phyloP scores from a whole-genome alignment of 30 jellyfish, hydroid and myxozoan genomes.

The Mastigias papua region DNA sequence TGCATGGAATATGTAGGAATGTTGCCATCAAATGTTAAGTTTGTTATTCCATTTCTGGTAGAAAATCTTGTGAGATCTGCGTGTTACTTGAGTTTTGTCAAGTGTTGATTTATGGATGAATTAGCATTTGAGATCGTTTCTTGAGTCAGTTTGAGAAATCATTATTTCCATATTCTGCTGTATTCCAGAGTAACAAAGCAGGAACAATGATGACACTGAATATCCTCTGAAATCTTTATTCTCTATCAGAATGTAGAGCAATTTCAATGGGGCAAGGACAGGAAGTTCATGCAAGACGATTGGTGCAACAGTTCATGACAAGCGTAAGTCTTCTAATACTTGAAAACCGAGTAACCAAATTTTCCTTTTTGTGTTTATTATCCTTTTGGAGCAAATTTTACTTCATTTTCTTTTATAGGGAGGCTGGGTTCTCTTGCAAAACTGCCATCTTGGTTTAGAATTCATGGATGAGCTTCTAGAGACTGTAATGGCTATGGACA shows the following conservation, averaged over 20 bases:
- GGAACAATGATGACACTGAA: background rate
- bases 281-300: slow-evolving; percentile 94
- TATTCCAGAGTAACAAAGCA: no score
- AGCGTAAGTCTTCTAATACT: slow-evolving; percentile 57
- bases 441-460: slow-evolving; percentile 96
- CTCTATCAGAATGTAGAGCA: slow-evolving; percentile 90
- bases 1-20: background rate
- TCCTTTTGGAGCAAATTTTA: background rate
- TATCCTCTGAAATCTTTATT: no score
- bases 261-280: slow-evolving; percentile 99
- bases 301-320: slow-evolving; percentile 88
- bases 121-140: no score
- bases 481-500: slow-evolving; percentile 69
- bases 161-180: no score
- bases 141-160: no score
- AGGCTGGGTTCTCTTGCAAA: slow-evolving; percentile 97
- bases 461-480: slow-evolving; percentile 95
- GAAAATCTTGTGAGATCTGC: no score
- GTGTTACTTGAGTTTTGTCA: no score
- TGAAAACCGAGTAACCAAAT: no score
- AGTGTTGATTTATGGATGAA: no score
- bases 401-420: slow-evolving; percentile 62
- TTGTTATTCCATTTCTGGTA: no score
- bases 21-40: no score
- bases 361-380: background rate